Conservation (phyloP, 2,797 vertebrate genomes). For the Pagetopsis macropterus region DNA sequence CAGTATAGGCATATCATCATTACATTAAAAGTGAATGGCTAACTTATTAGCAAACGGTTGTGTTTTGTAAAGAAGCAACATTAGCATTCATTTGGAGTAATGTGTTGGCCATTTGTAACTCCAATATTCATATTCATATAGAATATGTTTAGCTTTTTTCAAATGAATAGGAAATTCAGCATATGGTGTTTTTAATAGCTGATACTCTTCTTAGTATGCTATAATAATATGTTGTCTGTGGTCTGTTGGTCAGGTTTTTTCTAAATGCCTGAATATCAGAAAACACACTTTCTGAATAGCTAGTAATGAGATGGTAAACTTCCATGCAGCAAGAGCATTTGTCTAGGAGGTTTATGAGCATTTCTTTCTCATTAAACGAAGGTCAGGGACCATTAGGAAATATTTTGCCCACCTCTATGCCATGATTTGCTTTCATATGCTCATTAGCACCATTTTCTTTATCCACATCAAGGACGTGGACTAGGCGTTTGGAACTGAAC, state of each 20-base stretch:
- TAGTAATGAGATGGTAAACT: conserved; percentile 56
- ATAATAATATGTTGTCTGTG: conserved; percentile 24
- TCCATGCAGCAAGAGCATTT: conserved; percentile 56
- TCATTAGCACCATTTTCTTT: conserved; percentile 72
- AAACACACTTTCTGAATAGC: conserved; percentile 36
- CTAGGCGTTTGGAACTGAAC: conserved; percentile 19
- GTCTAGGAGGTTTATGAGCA: conserved; percentile 50
- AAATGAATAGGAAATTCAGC: background rate
- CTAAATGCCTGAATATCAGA: background rate
- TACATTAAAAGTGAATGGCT: background rate
- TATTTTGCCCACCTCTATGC: background rate
- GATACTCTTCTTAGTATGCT: conserved; percentile 1
- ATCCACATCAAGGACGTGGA: conserved; percentile 55
- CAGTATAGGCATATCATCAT: background rate
- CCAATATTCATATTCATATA: background rate
- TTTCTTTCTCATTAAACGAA: conserved; percentile 72
- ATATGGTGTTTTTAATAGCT: background rate
- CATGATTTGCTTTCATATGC: conserved; percentile 43
- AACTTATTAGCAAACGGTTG: no score
- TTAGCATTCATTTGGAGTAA: background rate
- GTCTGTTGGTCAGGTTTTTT: conserved; percentile 15
- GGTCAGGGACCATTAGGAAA: conserved; percentile 57
- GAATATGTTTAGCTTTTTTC: background rate
- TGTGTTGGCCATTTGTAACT: background rate
- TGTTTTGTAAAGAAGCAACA: background rate